A percentile compares a stretch with the other conserved stretches of the same genome.
Conservation (phyloP, 2,888 invertebrate genomes). For the Zygaena filipendulae region DNA sequence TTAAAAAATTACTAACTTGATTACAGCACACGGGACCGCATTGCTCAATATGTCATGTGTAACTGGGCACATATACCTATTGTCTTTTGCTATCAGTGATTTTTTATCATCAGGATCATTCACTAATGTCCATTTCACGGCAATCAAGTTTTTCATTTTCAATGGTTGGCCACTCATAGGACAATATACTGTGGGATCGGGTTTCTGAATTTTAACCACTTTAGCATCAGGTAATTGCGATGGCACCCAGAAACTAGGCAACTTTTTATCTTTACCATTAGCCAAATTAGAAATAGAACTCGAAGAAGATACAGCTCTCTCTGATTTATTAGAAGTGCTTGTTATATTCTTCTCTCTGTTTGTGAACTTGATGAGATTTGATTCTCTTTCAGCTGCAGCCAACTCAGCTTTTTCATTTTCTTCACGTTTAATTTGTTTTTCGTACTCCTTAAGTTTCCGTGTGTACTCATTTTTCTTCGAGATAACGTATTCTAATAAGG, state of each 20-base stretch:
- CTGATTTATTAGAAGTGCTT: constrained; percentile 18
- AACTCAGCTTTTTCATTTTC: constrained; percentile 76
- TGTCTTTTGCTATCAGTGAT: constrained; percentile 87
- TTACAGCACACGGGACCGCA: constrained; percentile 92
- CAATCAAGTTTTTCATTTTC: constrained; percentile 91
- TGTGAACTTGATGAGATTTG: constrained; percentile 81
- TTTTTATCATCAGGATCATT: constrained; percentile 89
- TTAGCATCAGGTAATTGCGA: constrained; percentile 91
- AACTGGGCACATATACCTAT: constrained; percentile 97
- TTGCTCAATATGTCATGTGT: constrained; percentile 96
- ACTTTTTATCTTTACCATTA: constrained; percentile 78
- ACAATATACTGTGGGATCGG: constrained; percentile 49
- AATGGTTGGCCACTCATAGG: constrained; percentile 75
- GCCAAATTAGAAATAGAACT: constrained; percentile 82
- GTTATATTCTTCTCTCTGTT: constrained; percentile 82
- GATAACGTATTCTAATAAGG: constrained; percentile 94
- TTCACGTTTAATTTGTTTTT: constrained; percentile 84
- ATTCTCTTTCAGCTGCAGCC: constrained; percentile 77
- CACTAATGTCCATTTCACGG: constrained; percentile 91
- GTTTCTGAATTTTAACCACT: constrained; percentile 60
- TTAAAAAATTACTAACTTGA: too few species aligned
- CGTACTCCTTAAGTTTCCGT: constrained; percentile 91
- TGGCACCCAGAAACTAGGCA: constrained; percentile 98
- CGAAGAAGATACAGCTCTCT: constrained; percentile 23
- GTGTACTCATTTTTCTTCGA: constrained; percentile 93